Evolutionary conservation across 2,888 invertebrate species (phyloP).

Genomic region (Clivina fossor): DNA sequence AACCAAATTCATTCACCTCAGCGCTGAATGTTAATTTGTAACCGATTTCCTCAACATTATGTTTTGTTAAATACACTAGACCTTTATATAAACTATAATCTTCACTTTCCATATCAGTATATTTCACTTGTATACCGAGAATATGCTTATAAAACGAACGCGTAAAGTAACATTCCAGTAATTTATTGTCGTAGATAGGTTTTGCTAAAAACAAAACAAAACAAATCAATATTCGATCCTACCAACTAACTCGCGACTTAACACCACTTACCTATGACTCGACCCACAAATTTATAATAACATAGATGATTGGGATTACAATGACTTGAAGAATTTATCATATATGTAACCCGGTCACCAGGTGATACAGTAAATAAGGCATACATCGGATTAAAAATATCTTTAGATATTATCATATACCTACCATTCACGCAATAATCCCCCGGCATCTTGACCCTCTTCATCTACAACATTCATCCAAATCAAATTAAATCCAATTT

Average conservation of each 20-base stretch:
- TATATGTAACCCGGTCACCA: conserved; percentile 88
- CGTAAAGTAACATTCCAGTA: conserved; percentile 88
- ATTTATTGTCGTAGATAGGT: conserved; percentile 88
- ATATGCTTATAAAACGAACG: conserved; percentile 92
- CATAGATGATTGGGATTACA: conserved; percentile 89
- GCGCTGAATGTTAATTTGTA: conserved; percentile 84
- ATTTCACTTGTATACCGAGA: conserved; percentile 80
- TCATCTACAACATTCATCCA: conserved; percentile 77
- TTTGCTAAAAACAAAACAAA: conserved; percentile 62
- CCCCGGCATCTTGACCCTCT: conserved; percentile 91
- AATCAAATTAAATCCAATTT: too few species aligned
- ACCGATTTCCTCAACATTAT: conserved; percentile 77
- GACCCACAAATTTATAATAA: conserved; percentile 90
- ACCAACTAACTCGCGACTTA: too few species aligned
- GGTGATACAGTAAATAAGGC: conserved; percentile 88
- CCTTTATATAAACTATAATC: conserved; percentile 89
- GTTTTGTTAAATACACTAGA: conserved; percentile 79
- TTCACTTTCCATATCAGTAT: conserved; percentile 87
- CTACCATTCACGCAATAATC: conserved; percentile 85
- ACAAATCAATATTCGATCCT: conserved; percentile 19
- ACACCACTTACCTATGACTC: conserved; percentile 80
- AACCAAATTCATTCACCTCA: conserved; percentile 88
- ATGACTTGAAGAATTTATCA: conserved; percentile 87
- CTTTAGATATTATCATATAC: conserved; percentile 85
- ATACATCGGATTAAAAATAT: conserved; percentile 92